A percentile compares a stretch with the other conserved stretches of the same genome.
phyloP scores from a whole-genome alignment of 2,888 invertebrate species.

The Tuberolachnus salignus region DNA sequence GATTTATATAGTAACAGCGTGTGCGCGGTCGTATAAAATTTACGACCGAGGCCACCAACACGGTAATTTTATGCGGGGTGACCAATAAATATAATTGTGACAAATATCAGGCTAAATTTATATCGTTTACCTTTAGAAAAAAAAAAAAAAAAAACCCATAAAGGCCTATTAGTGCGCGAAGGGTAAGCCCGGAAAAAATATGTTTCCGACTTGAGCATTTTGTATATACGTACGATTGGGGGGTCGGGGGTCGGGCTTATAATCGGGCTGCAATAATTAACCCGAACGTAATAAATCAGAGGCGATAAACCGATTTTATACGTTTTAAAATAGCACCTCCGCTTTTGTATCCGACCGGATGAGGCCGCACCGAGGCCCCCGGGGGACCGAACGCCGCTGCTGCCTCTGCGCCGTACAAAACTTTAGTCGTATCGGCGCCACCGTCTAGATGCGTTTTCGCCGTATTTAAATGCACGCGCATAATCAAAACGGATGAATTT shows the following conservation, averaged over 20 bases:
- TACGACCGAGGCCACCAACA: slow-evolving; percentile 39
- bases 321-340: slow-evolving; percentile 49
- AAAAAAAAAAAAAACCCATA: slow-evolving; percentile 41
- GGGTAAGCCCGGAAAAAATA: slow-evolving; percentile 51
- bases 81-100: slow-evolving; percentile 50
- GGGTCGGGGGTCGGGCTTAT: slow-evolving; percentile 26
- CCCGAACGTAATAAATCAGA: slow-evolving; percentile 48
- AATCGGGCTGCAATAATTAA: slow-evolving; percentile 54
- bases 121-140: slow-evolving; percentile 39
- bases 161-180: slow-evolving; percentile 42
- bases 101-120: slow-evolving; percentile 43
- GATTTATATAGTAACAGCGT: slow-evolving; percentile 40
- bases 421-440: slow-evolving; percentile 30
- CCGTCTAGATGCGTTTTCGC: not conserved
- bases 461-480: not conserved
- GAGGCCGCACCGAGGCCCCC: slow-evolving; percentile 32
- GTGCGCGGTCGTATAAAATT: slow-evolving; percentile 27
- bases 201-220: slow-evolving; percentile 55
- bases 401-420: not conserved
- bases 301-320: slow-evolving; percentile 49
- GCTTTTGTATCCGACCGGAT: slow-evolving; percentile 31
- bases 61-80: slow-evolving; percentile 46
- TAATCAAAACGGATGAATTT: slow-evolving; percentile 27
- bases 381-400: slow-evolving; percentile 14
- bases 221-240: not conserved